Percentiles rank a stretch among this genome's conserved stretches.
Conservation (phyloP, 2,113 vertebrate genomes). For the Phalacrocorax pelagicus region DNA sequence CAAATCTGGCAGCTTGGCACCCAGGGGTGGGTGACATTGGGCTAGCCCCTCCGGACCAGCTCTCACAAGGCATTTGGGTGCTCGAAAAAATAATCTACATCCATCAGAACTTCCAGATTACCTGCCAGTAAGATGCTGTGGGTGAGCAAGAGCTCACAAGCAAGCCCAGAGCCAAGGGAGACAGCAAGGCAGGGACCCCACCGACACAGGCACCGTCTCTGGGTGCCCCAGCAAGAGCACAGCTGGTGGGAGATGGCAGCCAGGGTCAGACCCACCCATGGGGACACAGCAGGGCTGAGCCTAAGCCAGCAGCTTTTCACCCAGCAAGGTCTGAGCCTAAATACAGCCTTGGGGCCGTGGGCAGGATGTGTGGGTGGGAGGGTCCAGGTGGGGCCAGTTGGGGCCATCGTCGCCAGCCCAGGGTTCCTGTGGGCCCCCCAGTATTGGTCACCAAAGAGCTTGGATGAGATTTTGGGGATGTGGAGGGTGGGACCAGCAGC, state of each 20-base stretch:
- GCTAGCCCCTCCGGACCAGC: not conserved
- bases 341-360: not conserved
- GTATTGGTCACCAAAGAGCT: not conserved
- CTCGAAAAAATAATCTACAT: not conserved
- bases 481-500: not conserved
- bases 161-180: not conserved
- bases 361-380: not conserved
- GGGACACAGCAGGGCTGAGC: not conserved
- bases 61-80: not conserved
- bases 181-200: not conserved
- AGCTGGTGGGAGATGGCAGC: not conserved
- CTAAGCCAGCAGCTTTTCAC: no score
- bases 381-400: not conserved
- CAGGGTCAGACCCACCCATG: not conserved
- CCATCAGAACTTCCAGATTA: not conserved
- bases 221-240: not conserved
- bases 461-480: not conserved
- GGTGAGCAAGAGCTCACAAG: not conserved
- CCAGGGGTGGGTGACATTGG: not conserved
- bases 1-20: not conserved
- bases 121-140: not conserved
- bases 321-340: not conserved
- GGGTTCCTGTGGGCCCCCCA: not conserved
- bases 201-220: fast-evolving
- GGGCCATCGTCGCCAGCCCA: not conserved